Evolutionary conservation across 2,797 vertebrate species (phyloP), one percentile per base, ranked within the genome.

Genomic region (Microhierax caerulescens): DNA sequence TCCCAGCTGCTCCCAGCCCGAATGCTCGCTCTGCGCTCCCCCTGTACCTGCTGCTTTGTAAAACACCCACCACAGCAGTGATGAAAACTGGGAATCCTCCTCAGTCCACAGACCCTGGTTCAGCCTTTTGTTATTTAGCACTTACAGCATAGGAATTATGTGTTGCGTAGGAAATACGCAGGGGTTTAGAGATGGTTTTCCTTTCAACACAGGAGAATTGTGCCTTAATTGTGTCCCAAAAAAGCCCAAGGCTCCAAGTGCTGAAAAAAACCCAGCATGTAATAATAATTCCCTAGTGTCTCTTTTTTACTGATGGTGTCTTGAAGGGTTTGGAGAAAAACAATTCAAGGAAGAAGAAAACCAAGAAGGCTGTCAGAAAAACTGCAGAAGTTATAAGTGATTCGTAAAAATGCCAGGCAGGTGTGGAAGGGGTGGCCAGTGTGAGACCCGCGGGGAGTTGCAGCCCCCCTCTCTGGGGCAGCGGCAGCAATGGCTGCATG

Each of bases 401-500:
- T 15, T 32, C 6, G 10, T 54, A 28, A 27, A 32, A 48, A 32
- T 2, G 53, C n/a, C 41, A 15, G 39, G 63, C 14, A 28, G 60
- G 50, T 7, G 37, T 5, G 47, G 50, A n/a, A 50, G 45, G 8
- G 50, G 43, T 12, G 30, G 20, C 45, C 11, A 47, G 19, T 20
- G 10, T 43, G 43, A 18, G 43, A 43, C 17, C 8, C 18, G 43
- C 17, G 70, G 41, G 47, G 20, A 5, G 6, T 8, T 7, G 7
- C 51, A 8, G 8, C 3, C 22, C 27, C 59, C 5, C 0, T 7
- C 30, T 7, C 14, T 0, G 3, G 43, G 36, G 19, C 30, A 7
- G 60, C 43, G 32, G 70, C 72, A 28, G 51, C 1, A 6, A 37
- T 24, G 34, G 79, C 30, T 3, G 11, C 15, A 2, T 9, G 2